phyloP scores from a whole-genome alignment of 1,140 invertebrate species.

The Drosophila nebulosa region DNA sequence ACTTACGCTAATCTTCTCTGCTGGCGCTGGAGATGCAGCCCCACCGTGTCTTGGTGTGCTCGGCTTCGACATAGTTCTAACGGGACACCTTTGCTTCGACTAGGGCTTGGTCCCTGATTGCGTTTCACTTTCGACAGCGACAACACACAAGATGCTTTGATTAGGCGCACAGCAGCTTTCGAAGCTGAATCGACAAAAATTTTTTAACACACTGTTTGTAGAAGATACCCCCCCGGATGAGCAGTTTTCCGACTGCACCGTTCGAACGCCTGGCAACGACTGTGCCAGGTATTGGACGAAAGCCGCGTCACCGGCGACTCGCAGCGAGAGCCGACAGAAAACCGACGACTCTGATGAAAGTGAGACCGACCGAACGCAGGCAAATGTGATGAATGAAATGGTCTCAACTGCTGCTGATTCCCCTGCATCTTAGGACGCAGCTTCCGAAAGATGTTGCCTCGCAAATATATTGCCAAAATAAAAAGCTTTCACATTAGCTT shows the following conservation, averaged over 20 bases:
- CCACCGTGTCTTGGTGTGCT: constrained; percentile 57
- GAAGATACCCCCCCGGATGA: background rate
- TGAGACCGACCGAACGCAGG: constrained; percentile 17
- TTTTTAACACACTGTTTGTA: constrained; percentile 9
- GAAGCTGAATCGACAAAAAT: constrained; percentile 7
- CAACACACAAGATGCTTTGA: constrained; percentile 51
- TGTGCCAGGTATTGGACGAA: constrained; percentile 54
- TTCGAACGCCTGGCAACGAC: constrained; percentile 54
- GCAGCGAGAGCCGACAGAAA: constrained; percentile 13
- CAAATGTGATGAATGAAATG: constrained; percentile 51
- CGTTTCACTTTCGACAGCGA: constrained; percentile 25
- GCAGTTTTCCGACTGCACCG: constrained; percentile 21
- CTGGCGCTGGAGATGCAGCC: constrained; percentile 21
- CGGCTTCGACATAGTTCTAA: constrained; percentile 61
- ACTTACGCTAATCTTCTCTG: constrained; percentile 71
- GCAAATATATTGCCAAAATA: constrained; percentile 18
- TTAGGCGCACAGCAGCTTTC: constrained; percentile 59
- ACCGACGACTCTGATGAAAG: background rate
- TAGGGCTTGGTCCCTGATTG: constrained; percentile 9
- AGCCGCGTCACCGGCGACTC: constrained; percentile 6
- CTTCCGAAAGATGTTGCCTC: constrained; percentile 41
- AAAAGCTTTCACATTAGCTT: constrained; percentile 28
- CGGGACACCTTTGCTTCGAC: constrained; percentile 21
- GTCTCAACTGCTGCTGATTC: background rate
- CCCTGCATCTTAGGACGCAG: background rate